Conservation (phyloP, 2,113 vertebrate species). For the Phoxinus phoxinus region DNA sequence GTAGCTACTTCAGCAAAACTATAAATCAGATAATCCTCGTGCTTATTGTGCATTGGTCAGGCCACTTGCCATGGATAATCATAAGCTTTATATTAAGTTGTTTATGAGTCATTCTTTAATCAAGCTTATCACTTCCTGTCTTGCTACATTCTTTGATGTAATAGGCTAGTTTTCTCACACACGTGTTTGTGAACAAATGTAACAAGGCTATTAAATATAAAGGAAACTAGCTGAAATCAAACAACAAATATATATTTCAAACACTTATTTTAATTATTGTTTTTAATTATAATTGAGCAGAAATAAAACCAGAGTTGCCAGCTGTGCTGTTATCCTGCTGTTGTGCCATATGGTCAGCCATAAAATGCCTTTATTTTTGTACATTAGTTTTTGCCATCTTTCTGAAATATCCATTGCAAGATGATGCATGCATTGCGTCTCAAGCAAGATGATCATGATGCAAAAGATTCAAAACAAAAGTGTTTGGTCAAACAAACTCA, state of each 20-base stretch:
- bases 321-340: conserved; percentile 21
- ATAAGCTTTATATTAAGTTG: not conserved
- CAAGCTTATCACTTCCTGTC: not conserved
- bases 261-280: not conserved
- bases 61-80: conserved; percentile 11
- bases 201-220: not conserved
- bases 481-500: too few species aligned
- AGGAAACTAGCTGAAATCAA: not conserved
- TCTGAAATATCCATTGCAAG: not conserved
- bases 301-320: not conserved
- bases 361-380: not conserved
- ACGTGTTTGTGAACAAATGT: not conserved
- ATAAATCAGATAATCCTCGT: not conserved
- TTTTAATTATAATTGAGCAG: not conserved
- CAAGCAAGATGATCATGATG: too few species aligned
- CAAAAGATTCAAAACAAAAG: too few species aligned
- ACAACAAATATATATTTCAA: not conserved
- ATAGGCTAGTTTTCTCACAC: not conserved
- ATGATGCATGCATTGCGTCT: too few species aligned
- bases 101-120: conserved; percentile 24
- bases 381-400: not conserved
- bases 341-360: conserved; percentile 9
- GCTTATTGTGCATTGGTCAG: conserved; percentile 1
- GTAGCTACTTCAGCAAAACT: conserved; percentile 21
- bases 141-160: not conserved